These are phyloP conservation scores for Epinotia brunnichana DNA, from an alignment of 2,888 invertebrate species.

Conservation along the genomic window DNA sequence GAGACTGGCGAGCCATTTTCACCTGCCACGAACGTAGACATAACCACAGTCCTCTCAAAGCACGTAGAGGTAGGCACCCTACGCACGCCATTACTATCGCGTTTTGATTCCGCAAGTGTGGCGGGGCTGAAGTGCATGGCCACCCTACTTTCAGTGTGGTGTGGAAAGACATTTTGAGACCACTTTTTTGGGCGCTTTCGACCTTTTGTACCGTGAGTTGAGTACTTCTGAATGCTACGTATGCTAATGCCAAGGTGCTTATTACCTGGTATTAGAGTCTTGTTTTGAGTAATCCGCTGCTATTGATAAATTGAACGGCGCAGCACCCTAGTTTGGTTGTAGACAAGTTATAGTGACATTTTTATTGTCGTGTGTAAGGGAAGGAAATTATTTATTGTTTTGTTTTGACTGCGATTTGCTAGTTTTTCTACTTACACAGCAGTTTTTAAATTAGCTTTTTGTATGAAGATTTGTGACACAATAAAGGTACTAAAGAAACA, in stretches of 20 bases:
- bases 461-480: neutral
- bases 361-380: constrained; percentile 42
- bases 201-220: constrained; percentile 2
- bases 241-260: constrained; percentile 6
- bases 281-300: neutral
- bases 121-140: constrained; percentile 34
- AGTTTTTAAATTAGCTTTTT: constrained; percentile 19
- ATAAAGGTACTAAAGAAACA: neutral
- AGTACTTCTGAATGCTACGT: constrained; percentile 2
- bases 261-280: constrained; percentile 6
- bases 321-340: constrained; percentile 22
- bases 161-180: constrained; percentile 20
- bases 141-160: constrained; percentile 24
- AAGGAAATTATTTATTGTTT: constrained; percentile 33
- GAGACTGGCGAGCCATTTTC: constrained; percentile 5
- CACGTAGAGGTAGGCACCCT: constrained; percentile 41
- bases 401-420: constrained; percentile 36
- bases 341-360: constrained; percentile 38
- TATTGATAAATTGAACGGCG: neutral
- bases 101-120: constrained; percentile 43
- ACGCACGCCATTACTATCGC: constrained; percentile 38
- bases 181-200: neutral
- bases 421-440: constrained; percentile 23
- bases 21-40: constrained; percentile 18
- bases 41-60: constrained; percentile 34